Conservation (phyloP, 2,888 invertebrate genomes). For the Anodontia alba region DNA sequence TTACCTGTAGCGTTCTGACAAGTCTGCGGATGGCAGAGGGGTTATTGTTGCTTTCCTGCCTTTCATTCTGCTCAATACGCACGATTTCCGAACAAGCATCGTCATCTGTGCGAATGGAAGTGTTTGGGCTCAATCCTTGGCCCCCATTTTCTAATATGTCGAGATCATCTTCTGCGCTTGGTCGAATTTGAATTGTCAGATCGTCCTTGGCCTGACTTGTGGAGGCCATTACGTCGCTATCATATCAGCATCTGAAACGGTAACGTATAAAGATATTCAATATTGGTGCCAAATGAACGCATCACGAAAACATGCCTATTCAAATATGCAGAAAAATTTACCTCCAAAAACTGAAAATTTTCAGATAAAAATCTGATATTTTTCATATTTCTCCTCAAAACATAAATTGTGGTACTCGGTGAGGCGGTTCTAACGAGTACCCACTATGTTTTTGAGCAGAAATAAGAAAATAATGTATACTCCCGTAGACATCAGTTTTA, state of each 20-base stretch:
- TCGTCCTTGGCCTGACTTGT: slow-evolving; percentile 61
- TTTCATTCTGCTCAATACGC: slow-evolving; percentile 77
- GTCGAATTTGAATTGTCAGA: slow-evolving; percentile 19
- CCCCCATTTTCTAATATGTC: slow-evolving; percentile 80
- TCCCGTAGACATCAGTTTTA: no score
- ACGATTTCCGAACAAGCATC: slow-evolving; percentile 81
- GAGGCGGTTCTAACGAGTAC: background rate
- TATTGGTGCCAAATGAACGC: no score
- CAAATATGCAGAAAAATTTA: no score
- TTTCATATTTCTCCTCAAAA: no score
- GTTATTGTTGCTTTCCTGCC: slow-evolving; percentile 62
- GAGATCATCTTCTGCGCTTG: slow-evolving; percentile 61
- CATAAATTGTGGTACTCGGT: no score
- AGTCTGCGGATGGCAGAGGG: slow-evolving; percentile 72
- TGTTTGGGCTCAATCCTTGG: slow-evolving; percentile 70
- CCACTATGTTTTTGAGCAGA: background rate
- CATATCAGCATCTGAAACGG: slow-evolving; percentile 3
- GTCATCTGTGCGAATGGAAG: slow-evolving; percentile 76
- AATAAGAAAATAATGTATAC: no score
- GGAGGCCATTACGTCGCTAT: slow-evolving; percentile 61
- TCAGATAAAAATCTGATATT: no score
- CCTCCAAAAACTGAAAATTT: no score
- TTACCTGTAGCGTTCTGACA: slow-evolving; percentile 79
- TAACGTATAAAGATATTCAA: no score
- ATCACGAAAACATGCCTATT: no score